phyloP scores from a whole-genome alignment of 2,797 vertebrate species.

The Catamblyrhynchus diadema region DNA sequence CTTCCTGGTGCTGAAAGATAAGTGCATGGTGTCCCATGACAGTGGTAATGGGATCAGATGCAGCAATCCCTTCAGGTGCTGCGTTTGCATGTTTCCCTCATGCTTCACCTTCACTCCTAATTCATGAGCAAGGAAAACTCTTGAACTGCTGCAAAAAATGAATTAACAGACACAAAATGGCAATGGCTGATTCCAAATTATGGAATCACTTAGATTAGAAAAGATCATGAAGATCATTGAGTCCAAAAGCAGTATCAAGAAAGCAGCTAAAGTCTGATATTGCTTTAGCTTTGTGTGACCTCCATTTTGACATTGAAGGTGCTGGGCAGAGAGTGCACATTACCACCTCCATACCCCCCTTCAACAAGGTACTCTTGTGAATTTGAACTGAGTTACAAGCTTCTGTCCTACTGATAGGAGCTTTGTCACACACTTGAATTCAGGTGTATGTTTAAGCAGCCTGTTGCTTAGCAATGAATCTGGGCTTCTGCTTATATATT shows the following conservation, averaged over 20 bases:
- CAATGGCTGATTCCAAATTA: not conserved
- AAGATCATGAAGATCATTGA: not conserved
- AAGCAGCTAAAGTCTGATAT: not conserved
- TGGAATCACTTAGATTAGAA: not conserved
- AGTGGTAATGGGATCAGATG: not conserved
- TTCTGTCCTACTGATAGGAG: not conserved
- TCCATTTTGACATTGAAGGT: fast-evolving
- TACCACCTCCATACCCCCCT: not conserved
- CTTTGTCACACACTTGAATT: not conserved
- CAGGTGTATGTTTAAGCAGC: not conserved
- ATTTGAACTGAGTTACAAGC: not conserved
- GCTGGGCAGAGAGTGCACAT: not conserved
- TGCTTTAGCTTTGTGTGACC: not conserved
- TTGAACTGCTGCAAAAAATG: not conserved
- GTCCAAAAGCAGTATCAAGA: not conserved
- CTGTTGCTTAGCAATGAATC: not conserved
- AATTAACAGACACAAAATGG: not conserved
- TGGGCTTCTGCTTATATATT: not conserved
- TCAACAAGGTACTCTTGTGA: not conserved
- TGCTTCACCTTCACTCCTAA: not conserved
- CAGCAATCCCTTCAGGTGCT: not conserved
- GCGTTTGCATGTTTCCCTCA: not conserved
- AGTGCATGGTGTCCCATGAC: fast-evolving
- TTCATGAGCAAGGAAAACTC: not conserved
- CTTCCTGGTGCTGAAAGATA: not conserved